Evolutionary conservation across 2,113 vertebrate species (phyloP).

Genomic region (Crypturellus undulatus): DNA sequence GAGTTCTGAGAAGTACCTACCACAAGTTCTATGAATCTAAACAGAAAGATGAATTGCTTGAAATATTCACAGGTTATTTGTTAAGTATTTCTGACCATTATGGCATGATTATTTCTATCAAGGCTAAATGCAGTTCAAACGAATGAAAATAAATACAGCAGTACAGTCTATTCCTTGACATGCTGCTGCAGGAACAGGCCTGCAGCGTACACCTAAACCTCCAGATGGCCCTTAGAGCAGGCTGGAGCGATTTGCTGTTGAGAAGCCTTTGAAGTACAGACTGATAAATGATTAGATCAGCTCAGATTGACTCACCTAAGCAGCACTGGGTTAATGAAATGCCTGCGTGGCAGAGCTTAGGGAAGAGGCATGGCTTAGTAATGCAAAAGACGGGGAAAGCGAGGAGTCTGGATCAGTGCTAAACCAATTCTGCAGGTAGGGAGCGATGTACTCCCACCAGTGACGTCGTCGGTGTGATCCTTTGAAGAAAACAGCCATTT

Average conservation of each 20-base stretch:
- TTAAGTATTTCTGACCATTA: not conserved
- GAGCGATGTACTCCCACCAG: not conserved
- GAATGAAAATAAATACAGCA: not conserved
- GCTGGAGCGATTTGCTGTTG: not conserved
- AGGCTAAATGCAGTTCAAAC: not conserved
- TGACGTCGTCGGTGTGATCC: not conserved
- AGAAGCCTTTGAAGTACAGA: not conserved
- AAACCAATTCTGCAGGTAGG: not conserved
- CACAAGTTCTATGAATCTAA: not conserved
- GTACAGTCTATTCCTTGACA: not conserved
- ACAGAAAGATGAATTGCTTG: not conserved
- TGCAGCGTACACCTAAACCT: not conserved
- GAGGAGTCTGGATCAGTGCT: not conserved
- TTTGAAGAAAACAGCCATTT: not conserved
- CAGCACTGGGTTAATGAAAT: fast-evolving
- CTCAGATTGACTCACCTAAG: fast-evolving
- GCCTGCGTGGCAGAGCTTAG: not conserved
- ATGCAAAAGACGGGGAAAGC: not conserved
- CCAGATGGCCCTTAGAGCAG: not conserved
- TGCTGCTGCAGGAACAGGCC: not conserved
- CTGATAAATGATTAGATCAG: not conserved
- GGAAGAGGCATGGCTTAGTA: not conserved
- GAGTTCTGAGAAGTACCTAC: not conserved
- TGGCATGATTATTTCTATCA: not conserved
- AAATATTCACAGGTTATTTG: not conserved